Percentiles rank a stretch among this genome's conserved stretches.
phyloP scores from a whole-genome alignment of 2,797 vertebrate species.

The Crocodylus rhombifer region DNA sequence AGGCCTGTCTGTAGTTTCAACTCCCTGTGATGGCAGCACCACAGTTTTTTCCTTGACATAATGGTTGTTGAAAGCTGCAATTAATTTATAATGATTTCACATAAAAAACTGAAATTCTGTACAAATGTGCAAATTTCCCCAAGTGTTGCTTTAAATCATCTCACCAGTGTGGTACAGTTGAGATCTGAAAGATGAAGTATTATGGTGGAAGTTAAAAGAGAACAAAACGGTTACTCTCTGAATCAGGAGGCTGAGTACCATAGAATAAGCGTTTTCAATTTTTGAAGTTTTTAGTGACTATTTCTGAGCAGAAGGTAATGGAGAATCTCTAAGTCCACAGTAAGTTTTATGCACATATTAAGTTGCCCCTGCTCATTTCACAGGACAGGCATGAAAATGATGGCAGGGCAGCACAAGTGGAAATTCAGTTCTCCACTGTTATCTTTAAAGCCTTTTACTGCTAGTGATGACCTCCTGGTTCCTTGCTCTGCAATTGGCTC shows the following conservation, averaged over 20 bases:
- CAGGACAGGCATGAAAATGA: not conserved
- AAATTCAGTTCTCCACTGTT: conserved; percentile 23
- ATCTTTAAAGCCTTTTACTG: conserved; percentile 60
- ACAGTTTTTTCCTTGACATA: no score
- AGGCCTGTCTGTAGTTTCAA: no score
- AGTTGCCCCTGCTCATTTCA: not conserved
- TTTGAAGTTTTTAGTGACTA: not conserved
- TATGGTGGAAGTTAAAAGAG: not conserved
- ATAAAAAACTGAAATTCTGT: not conserved
- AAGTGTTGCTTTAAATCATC: not conserved
- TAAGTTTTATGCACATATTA: not conserved
- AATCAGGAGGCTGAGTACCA: not conserved
- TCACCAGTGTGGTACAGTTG: not conserved
- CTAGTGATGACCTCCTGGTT: conserved; percentile 56
- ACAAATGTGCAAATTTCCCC: not conserved
- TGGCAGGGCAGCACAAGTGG: not conserved
- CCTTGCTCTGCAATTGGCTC: conserved; percentile 44
- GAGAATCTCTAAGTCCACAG: rapidly evolving
- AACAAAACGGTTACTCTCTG: not conserved
- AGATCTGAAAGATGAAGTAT: not conserved
- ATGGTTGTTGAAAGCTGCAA: rapidly evolving
- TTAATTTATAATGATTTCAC: not conserved
- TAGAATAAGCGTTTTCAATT: not conserved
- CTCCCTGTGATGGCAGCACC: no score
- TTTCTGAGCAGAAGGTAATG: not conserved